Conservation (phyloP, 2,113 vertebrate genomes). For the Odocoileus virginianus region DNA sequence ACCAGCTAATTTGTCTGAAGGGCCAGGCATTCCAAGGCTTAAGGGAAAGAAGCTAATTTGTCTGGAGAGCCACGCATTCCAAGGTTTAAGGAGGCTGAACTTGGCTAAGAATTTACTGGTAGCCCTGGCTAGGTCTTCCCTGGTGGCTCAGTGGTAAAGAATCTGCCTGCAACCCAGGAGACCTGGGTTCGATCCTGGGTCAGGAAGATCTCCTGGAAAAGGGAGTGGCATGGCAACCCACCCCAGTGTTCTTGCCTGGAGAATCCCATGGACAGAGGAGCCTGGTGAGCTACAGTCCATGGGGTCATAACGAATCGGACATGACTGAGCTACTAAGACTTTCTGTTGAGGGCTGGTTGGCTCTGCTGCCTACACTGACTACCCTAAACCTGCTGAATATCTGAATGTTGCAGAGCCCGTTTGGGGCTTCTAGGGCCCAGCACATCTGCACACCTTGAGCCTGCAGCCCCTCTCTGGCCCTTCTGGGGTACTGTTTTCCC, state of each 20-base stretch:
- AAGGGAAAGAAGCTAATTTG: neutral
- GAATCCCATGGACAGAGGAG: neutral
- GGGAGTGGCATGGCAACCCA: neutral
- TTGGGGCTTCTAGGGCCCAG: neutral
- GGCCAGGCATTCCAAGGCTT: neutral
- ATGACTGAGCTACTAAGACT: neutral
- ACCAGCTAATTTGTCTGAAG: neutral
- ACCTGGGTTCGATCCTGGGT: neutral
- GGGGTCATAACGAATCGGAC: neutral
- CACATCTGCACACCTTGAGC: neutral
- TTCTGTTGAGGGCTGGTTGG: neutral
- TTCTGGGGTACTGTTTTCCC: neutral
- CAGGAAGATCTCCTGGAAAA: neutral
- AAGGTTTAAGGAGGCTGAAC: neutral
- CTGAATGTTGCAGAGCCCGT: neutral
- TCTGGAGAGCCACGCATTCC: neutral
- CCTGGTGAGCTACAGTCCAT: neutral
- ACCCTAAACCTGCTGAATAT: conserved; percentile 1
- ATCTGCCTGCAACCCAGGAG: neutral
- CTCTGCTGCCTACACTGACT: neutral
- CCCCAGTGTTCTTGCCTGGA: neutral
- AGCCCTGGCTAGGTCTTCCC: neutral
- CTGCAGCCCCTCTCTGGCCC: neutral
- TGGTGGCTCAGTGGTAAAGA: neutral
- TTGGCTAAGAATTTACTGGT: neutral